phyloP scores from a whole-genome alignment of 2,797 vertebrate genomes.

The Cynodonichthys magdalenae region DNA sequence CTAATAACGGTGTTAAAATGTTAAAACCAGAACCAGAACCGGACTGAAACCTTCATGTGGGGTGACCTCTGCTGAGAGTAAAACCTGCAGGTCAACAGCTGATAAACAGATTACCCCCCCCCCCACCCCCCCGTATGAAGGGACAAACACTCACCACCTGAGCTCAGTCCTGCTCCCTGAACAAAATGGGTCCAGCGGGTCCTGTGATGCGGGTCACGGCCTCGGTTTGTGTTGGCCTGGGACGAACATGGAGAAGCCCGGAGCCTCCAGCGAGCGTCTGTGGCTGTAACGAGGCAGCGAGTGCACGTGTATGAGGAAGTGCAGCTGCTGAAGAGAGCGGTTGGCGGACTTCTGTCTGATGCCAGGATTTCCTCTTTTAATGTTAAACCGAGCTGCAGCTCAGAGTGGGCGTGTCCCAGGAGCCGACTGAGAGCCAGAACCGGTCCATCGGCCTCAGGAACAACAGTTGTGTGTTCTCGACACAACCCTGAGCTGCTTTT shows the following conservation, averaged over 20 bases:
- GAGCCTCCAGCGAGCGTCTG: background rate
- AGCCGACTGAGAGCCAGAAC: constrained; percentile 15
- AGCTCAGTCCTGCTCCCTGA: constrained; percentile 25
- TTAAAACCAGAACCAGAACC: background rate
- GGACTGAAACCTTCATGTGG: too few relatives aligned
- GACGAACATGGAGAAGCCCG: background rate
- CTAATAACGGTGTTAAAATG: too few relatives aligned
- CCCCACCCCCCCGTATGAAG: too few relatives aligned
- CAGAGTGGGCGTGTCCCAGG: constrained; percentile 14
- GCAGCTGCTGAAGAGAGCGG: constrained; percentile 19
- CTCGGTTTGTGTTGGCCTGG: background rate
- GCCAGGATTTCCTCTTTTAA: constrained; percentile 62
- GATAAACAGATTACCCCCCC: too few relatives aligned
- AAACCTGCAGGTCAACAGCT: too few relatives aligned
- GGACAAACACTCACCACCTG: constrained; percentile 37
- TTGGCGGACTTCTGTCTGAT: constrained; percentile 43
- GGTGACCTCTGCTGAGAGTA: too few relatives aligned
- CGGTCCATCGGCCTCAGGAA: constrained; percentile 15
- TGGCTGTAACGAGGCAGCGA: constrained; percentile 15
- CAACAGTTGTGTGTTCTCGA: background rate
- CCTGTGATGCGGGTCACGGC: background rate
- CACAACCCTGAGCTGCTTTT: background rate
- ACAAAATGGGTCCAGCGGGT: constrained; percentile 2
- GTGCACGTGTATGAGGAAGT: constrained; percentile 60
- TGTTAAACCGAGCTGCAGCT: constrained; percentile 18